Base-by-base conservation (phyloP, 2,888 invertebrate species). In the Cybosia mesomella region DNA sequence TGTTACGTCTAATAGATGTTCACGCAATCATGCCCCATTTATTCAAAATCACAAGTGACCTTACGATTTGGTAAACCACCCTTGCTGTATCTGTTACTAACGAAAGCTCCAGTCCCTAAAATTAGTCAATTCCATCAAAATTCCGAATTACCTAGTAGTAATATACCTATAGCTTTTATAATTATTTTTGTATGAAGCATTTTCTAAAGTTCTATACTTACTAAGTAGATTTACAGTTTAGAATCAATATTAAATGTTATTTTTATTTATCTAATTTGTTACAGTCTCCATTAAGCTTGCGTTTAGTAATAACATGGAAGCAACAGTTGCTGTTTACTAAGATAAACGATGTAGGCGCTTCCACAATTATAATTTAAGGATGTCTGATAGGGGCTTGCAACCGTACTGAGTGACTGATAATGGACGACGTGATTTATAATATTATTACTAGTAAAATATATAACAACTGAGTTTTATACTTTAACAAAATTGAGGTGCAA, bases 41-140 rank as follows among this genome's bases (percentile, higher is more conserved):
- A 24, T 60, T 75, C 28, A 55, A 70, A 70, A 73, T 76, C 71
- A 72, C 69, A 82, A 82, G 81, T 82, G 84, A 74, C 81, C 79
- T 82, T 83, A 74, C 68, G 53, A 69, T 73, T 70, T 22, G 53
- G 63, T 72, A 54, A 58, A 64, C 32, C 69, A 67, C 53, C 28
- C 66, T 55, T 60, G 24, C 13, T 65, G 39, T 39, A 53, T 61
- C 54, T 36, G 32, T 22, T 36, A 28, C 21, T 18, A 49, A 55
- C 21, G 28, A n/a, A 22, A 55, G 13, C 62, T 62, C 63, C 54
- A 34, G 21, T 22, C 39, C 58, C 11, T 4, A 28, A 60, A 64
- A 49, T 62, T 60, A 28, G 66, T 70, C 66, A 70, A 68, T 75
- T 75, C 49, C 39, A 68, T 5, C 54, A 53, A 58, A 60, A 63